phyloP scores from a whole-genome alignment of 2,888 invertebrate species.

The Drosophila mercatorum region DNA sequence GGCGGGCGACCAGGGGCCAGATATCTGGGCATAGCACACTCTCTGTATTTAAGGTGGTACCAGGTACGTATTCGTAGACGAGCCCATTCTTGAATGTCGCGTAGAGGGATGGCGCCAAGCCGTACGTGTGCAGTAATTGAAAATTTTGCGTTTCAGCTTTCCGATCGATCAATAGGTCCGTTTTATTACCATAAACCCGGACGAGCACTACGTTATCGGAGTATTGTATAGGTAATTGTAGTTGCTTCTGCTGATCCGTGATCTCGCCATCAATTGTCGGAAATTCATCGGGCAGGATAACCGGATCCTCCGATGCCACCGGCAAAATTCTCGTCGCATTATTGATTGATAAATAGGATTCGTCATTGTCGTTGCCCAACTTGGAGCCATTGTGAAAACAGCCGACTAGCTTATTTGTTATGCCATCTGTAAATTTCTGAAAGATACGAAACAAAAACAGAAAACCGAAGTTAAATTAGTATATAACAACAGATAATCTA shows the following conservation, averaged over 20 bases:
- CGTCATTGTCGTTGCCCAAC: slow-evolving; percentile 52
- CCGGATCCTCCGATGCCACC: slow-evolving; percentile 50
- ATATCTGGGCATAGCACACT: slow-evolving; percentile 88
- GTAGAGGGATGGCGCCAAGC: slow-evolving; percentile 93
- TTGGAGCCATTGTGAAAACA: slow-evolving; percentile 86
- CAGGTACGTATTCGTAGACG: slow-evolving; percentile 94
- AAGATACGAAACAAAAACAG: slow-evolving; percentile 6
- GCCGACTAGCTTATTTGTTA: slow-evolving; percentile 95
- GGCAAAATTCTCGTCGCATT: slow-evolving; percentile 50
- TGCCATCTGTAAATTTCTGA: slow-evolving; percentile 96
- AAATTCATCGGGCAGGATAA: slow-evolving; percentile 48
- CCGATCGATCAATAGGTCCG: slow-evolving; percentile 95
- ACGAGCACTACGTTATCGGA: slow-evolving; percentile 90
- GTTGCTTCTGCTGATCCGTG: slow-evolving; percentile 47
- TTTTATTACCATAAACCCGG: slow-evolving; percentile 96
- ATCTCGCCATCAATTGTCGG: slow-evolving; percentile 52
- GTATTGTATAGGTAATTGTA: slow-evolving; percentile 57
- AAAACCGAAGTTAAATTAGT: neutral
- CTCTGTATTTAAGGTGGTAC: slow-evolving; percentile 89
- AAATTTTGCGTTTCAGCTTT: slow-evolving; percentile 90
- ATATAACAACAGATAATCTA: slow-evolving; percentile 52
- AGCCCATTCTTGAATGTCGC: slow-evolving; percentile 97
- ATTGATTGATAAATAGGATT: slow-evolving; percentile 56
- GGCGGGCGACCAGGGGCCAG: slow-evolving; percentile 90
- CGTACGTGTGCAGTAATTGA: slow-evolving; percentile 88